Evolutionary conservation across 2,888 invertebrate species (phyloP).

Genomic region (Drosophila birchii): DNA sequence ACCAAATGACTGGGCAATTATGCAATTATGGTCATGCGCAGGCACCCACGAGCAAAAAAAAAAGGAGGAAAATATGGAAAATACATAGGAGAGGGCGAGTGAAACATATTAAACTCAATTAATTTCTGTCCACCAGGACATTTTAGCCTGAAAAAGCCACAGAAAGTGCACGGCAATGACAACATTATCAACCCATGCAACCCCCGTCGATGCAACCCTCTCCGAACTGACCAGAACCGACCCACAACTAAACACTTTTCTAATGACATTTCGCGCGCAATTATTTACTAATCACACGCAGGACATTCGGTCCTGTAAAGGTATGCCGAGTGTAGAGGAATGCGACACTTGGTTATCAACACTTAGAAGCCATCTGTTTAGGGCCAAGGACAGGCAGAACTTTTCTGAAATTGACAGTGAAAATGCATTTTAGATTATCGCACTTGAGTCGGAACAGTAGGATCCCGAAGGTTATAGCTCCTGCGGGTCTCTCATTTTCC

Average conservation of each 20-base stretch:
- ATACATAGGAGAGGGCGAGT: constrained; percentile 14
- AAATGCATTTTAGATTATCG: constrained; percentile 78
- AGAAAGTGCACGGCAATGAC: constrained; percentile 55
- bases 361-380: constrained; percentile 72
- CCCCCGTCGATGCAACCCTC: constrained; percentile 25
- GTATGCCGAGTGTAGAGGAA: constrained; percentile 57
- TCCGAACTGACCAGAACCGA: constrained; percentile 23
- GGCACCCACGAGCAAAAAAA: constrained; percentile 38
- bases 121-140: constrained; percentile 65
- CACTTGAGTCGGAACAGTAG: constrained; percentile 49
- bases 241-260: constrained; percentile 64
- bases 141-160: constrained; percentile 61
- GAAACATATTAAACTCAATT: constrained; percentile 74
- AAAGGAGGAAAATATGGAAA: not conserved
- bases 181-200: constrained; percentile 60
- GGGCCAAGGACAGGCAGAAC: constrained; percentile 17
- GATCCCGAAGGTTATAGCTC: constrained; percentile 20
- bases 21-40: constrained; percentile 75
- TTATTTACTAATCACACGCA: constrained; percentile 78
- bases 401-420: constrained; percentile 48
- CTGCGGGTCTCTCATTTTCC: constrained; percentile 38
- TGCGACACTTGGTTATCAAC: constrained; percentile 77
- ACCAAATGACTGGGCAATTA: constrained; percentile 77
- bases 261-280: constrained; percentile 74
- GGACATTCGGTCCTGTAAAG: constrained; percentile 39